Base-by-base conservation (phyloP, 2,113 vertebrate genomes). In the Aphelocoma coerulescens region DNA sequence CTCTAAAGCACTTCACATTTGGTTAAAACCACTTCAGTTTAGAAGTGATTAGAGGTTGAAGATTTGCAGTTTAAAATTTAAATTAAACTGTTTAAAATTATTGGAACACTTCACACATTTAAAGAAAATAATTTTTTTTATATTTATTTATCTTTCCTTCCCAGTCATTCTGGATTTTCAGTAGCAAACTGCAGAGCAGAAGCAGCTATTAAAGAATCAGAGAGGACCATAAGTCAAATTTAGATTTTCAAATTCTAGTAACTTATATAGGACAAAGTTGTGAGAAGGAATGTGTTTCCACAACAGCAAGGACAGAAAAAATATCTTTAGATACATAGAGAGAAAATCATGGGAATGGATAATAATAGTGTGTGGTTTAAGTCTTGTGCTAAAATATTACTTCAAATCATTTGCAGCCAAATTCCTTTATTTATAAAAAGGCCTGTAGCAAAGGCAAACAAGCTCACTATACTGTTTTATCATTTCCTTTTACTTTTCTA, bases 41-140 rank as follows among this genome's bases (percentile, higher is more conserved):
- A 97, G 92, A 97, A 98, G 98, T 98, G 98, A 98, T 98, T 98
- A 98, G 96, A 96, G 94, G 96, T 90, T 98, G 97, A 97, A 98
- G 97, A 98, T 97, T 83, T 77, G 79, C 97, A 89, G 93, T 98
- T 98, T 98, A 97, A 98, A 98, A 97, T 98, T 98, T 97, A 98
- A 98, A 98, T 98, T 97, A 96, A 98, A 97, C 97, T 95, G 91
- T 98, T 97, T 98, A 96, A 98, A 98, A 98, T 98, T 95, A 95
- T 90, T 97, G 94, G 97, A 95, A 91, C 80, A 96, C 97, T 98
- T 98, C 88, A 96, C 86, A 94, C 49, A 93, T 97, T 97, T 98
- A 97, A 97, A 98, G 98, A 94, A 98, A 98, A 98, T 98, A 97
- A 94, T 85, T 93, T 97, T 91, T 43, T 90, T 72, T 21, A 27